Base-by-base conservation (phyloP, 2,888 invertebrate genomes). In the Metopia argyrocephala region DNA sequence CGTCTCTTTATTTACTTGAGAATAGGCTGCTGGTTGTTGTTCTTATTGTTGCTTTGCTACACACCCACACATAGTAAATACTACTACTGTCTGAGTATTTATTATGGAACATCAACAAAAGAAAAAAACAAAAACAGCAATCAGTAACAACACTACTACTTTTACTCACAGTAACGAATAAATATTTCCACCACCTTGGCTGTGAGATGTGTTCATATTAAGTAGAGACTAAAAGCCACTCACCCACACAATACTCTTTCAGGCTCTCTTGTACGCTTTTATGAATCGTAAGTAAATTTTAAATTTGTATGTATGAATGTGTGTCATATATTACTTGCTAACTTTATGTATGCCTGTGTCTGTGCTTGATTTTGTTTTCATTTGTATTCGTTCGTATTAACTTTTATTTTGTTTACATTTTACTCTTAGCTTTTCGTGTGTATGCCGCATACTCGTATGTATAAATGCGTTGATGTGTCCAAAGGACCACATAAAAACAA, bases 321-420 rank as follows among this genome's bases (percentile, higher is more conserved):
- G 38, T 38, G 31, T 31, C 31, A 12, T 38, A 38, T 4, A 9
- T 38, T 48, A 18, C 48, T 20, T 48, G n/a, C 15, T 66, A 61
- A 66, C 54, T 78, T 71, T 57, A 7, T 46, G 1, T 31, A 12
- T 38, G 0, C 4, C 1, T 38, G 6, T 27, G 28, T 28, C 3
- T 56, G 20, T 59, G 23, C 59, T 50, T 25, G 21, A 21, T 71
- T n/a, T 28, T 15, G 45, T 38, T 54, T 69, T 45, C 5, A 31
- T 5, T 18, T 23, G 23, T 48, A 45, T 12, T 61, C 73, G 46
- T 79, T 18, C 45, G 57, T 28, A 59, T 73, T 79, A n/a, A 69
- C 45, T 52, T 54, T 64, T 64, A 54, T 71, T 78, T 66, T 78
- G 78, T 73, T 78, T 73, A 73, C 71, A 73, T 73, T 69, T 64